Percentiles rank a stretch among this genome's conserved stretches.
phyloP scores from a whole-genome alignment of 37 sponge, comb jelly and placozoan species.

The Hormiphora californensis region DNA sequence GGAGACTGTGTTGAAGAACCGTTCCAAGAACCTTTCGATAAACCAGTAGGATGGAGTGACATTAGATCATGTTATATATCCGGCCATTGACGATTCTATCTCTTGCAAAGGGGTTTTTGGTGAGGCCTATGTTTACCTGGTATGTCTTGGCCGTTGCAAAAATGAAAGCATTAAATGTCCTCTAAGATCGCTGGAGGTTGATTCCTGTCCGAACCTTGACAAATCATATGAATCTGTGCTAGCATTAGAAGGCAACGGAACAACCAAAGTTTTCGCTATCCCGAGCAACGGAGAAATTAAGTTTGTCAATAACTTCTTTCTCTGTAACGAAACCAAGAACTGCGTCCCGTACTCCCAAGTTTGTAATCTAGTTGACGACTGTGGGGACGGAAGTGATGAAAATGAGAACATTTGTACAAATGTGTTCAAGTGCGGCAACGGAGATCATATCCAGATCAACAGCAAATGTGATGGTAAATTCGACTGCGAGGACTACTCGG shows the following conservation, averaged over 20 bases:
- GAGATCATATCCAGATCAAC: not conserved
- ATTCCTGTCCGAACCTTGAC: not conserved
- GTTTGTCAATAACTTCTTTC: not conserved
- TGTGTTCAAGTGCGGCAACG: not conserved
- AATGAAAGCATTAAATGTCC: not conserved
- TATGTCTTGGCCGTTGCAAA: not conserved
- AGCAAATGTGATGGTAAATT: not conserved
- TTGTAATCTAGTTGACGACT: constrained; percentile 18
- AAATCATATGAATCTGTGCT: too few species aligned
- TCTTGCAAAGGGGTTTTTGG: not conserved
- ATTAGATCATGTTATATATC: too few species aligned
- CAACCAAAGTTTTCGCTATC: not conserved
- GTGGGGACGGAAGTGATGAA: constrained; percentile 30
- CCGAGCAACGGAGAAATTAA: not conserved
- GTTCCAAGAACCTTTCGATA: not conserved
- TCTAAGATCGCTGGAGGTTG: not conserved
- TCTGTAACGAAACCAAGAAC: not conserved
- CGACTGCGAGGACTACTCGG: constrained; percentile 11
- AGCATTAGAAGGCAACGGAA: too few species aligned
- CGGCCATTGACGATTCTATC: not conserved
- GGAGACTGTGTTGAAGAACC: not conserved
- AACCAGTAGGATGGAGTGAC: not conserved
- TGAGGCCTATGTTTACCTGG: not conserved
- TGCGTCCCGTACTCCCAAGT: not conserved
- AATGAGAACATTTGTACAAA: not conserved